Base-by-base conservation (phyloP, 2,113 vertebrate genomes). In the Platycercus adscitus region DNA sequence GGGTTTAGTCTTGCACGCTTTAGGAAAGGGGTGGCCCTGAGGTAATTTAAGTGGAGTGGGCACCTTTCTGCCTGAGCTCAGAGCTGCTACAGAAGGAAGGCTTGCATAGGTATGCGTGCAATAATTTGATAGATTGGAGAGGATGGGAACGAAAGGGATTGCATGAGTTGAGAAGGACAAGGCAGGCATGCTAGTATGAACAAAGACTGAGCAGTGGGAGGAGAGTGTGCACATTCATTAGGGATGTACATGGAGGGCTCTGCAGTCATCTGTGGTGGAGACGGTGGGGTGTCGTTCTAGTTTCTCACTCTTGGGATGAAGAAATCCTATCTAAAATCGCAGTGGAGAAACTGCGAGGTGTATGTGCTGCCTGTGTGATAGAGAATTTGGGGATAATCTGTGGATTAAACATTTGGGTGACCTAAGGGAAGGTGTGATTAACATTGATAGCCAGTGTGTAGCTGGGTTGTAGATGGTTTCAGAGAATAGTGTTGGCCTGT, bases 51-150 rank as follows among this genome's bases (percentile, higher is more conserved):
- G 9, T 5, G 13, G 5, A 2, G n/a, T 7, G 26, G 23, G 35
- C 4, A 1, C 7, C 6, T 19, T 43, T 35, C 43, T 82, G 47
- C 31, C 63, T 14, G 5, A 71, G 69, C 33, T 28, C 41, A 5
- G 55, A 24, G 43, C 6, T 52, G 19, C 37, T 1, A 3, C 11
- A 10, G 37, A 31, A 37, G 70, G 46, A 21, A 37, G 15, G 29
- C 29, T 78, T 3, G 5, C 2, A 28, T 17, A 50, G 47, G 26
- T 31, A 4, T 4, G 1, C 0, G 1, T 25, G 4, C 44, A 58
- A 37, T 8, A 70, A 43, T 46, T 69, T 28, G 5, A 0, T 46
- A 11, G 46, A 2, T 37, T 17, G 12, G 37, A 41, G 73, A n/a
- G 33, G 15, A 29, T 11, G 15, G 43, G 28, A 35, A 11, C 9